phyloP scores from a whole-genome alignment of 2,888 invertebrate species.

The Heliconius charithonia region DNA sequence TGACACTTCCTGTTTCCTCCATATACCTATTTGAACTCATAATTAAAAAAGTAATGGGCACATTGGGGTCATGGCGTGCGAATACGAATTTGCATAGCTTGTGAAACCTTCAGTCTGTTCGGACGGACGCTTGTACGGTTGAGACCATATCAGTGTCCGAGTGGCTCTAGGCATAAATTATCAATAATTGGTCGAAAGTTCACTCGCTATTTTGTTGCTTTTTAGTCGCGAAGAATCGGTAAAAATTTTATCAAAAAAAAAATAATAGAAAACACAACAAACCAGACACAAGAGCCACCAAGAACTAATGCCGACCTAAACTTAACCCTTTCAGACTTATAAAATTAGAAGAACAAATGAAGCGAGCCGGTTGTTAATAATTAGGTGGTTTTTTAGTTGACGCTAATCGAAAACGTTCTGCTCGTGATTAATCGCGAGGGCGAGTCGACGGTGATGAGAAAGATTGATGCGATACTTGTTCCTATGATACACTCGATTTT shows the following conservation, averaged over 20 bases:
- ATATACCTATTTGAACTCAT: conserved; percentile 63
- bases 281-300: background rate
- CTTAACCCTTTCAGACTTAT: conserved; percentile 14
- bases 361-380: conserved; percentile 56
- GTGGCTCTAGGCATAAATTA: background rate
- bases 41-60: conserved; percentile 57
- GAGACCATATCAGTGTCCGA: background rate
- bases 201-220: background rate
- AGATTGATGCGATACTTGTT: conserved; percentile 68
- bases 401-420: conserved; percentile 79
- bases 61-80: conserved; percentile 63
- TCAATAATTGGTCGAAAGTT: conserved; percentile 1
- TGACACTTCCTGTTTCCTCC: conserved; percentile 82
- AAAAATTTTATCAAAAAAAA: background rate
- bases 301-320: conserved; percentile 15
- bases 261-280: background rate
- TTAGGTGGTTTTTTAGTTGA: conserved; percentile 64
- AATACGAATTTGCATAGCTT: conserved; percentile 53
- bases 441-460: conserved; percentile 72
- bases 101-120: conserved; percentile 8
- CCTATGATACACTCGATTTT: conserved; percentile 52
- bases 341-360: conserved; percentile 43
- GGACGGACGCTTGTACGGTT: background rate
- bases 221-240: too few species aligned
- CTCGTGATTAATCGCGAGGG: conserved; percentile 77